phyloP scores from a whole-genome alignment of 2,797 vertebrate species.

The Alectoris magna region DNA sequence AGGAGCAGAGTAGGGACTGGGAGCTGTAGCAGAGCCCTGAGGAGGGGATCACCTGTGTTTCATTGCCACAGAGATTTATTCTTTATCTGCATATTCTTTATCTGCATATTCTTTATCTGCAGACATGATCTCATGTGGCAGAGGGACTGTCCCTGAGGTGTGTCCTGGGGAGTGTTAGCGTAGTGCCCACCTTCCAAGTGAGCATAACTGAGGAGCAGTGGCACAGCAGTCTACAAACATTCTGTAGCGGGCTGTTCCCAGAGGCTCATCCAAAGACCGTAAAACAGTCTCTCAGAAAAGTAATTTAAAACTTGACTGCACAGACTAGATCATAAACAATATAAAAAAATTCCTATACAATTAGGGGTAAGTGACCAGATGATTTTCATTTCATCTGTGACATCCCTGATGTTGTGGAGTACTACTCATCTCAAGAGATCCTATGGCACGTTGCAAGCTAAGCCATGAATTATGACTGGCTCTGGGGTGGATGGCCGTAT shows the following conservation, averaged over 20 bases:
- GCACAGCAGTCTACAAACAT: background rate
- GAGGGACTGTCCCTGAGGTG: background rate
- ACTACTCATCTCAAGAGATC: background rate
- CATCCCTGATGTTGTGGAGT: background rate
- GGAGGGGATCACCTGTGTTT: constrained; percentile 8
- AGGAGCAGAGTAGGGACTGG: background rate
- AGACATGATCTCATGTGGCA: background rate
- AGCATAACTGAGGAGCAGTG: background rate
- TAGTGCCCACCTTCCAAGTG: background rate
- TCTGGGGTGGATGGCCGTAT: background rate
- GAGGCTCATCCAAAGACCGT: background rate
- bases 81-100: too few species aligned
- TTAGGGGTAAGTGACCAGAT: background rate
- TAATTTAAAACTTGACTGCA: background rate
- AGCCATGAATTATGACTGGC: background rate
- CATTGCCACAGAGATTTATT: background rate
- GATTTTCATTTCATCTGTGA: background rate
- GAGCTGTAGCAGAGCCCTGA: background rate
- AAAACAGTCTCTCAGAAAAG: background rate
- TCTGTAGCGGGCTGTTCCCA: background rate
- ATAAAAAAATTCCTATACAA: background rate
- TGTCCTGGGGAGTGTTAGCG: background rate
- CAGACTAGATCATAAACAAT: background rate
- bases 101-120: too few species aligned
- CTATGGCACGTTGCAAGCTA: background rate